Evolutionary conservation across 1,140 invertebrate genomes (phyloP).

Genomic region (Pseudomyrmex concolor): DNA sequence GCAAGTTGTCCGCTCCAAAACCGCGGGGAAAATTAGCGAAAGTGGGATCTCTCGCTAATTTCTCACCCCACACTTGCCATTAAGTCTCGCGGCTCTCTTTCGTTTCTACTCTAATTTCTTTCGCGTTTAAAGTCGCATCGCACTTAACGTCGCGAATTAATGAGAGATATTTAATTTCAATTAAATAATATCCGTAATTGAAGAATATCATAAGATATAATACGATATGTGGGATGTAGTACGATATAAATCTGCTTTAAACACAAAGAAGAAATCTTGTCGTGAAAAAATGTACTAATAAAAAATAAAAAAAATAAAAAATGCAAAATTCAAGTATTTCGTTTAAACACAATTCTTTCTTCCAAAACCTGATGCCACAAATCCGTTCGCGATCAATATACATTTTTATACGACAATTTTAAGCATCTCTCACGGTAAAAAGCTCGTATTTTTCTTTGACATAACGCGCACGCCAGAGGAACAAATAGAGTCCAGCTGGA

Average conservation of each 20-base stretch:
- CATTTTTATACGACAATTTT: neutral
- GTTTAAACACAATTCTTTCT: neutral
- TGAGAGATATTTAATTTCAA: conserved; percentile 7
- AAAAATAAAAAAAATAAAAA: too few species aligned
- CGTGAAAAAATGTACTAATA: too few species aligned
- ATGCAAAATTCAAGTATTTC: neutral
- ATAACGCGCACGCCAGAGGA: neutral
- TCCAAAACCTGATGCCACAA: too few species aligned
- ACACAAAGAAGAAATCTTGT: too few species aligned
- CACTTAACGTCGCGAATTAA: conserved; percentile 20
- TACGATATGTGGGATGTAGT: too few species aligned
- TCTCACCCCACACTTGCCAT: conserved; percentile 25
- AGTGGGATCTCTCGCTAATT: conserved; percentile 25
- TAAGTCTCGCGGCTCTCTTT: neutral
- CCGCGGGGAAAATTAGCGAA: conserved; percentile 42
- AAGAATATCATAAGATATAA: neutral
- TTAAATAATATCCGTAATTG: neutral
- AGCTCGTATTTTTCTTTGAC: conserved; percentile 15
- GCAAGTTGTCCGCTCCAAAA: neutral
- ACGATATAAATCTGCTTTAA: too few species aligned
- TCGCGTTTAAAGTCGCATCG: neutral
- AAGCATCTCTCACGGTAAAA: neutral
- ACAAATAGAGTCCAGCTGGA: conserved; percentile 37
- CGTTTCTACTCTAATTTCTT: conserved; percentile 9
- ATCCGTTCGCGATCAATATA: neutral